Evolutionary conservation across 64 coral and sea anemone genomes (phyloP).

Genomic region (Orbicella faveolata): DNA sequence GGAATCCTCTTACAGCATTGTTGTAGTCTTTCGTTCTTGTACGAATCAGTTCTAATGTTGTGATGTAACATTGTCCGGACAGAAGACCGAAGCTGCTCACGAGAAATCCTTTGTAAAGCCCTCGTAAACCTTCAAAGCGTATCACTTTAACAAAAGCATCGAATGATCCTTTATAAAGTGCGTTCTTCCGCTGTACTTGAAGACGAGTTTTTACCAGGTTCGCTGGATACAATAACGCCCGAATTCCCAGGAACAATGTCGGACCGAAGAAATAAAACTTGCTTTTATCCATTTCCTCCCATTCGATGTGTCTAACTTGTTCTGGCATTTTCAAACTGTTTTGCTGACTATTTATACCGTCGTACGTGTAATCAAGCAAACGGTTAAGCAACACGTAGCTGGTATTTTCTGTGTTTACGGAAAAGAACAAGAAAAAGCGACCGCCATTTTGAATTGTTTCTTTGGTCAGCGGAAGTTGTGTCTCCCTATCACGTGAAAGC

Average conservation of each 20-base stretch:
- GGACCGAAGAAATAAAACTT: slow-evolving; percentile 98
- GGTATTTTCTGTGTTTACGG: not conserved
- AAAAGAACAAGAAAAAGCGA: too few relatives aligned
- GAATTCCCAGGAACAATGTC: slow-evolving; percentile 90
- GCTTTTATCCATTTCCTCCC: slow-evolving; percentile 91
- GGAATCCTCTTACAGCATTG: slow-evolving; percentile 72
- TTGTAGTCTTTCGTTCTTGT: slow-evolving; percentile 74
- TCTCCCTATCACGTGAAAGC: not conserved
- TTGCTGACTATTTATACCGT: not conserved
- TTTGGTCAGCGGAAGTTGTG: slow-evolving; percentile 5
- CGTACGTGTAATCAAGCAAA: not conserved
- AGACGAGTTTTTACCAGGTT: slow-evolving; percentile 94
- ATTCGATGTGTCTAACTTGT: slow-evolving; percentile 92
- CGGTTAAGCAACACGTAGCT: not conserved
- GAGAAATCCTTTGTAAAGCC: slow-evolving; percentile 96
- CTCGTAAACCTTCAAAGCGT: slow-evolving; percentile 86
- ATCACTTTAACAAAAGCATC: slow-evolving; percentile 94
- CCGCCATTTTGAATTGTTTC: not conserved
- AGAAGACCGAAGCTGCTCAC: slow-evolving; percentile 82
- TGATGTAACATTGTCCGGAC: slow-evolving; percentile 95
- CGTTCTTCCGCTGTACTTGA: slow-evolving; percentile 93
- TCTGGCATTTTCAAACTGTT: slow-evolving; percentile 73
- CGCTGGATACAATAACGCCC: slow-evolving; percentile 82
- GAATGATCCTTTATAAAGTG: slow-evolving; percentile 91
- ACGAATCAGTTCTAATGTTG: slow-evolving; percentile 85